Base-by-base conservation (phyloP, 2,797 vertebrate species). In the Halcyon badia region DNA sequence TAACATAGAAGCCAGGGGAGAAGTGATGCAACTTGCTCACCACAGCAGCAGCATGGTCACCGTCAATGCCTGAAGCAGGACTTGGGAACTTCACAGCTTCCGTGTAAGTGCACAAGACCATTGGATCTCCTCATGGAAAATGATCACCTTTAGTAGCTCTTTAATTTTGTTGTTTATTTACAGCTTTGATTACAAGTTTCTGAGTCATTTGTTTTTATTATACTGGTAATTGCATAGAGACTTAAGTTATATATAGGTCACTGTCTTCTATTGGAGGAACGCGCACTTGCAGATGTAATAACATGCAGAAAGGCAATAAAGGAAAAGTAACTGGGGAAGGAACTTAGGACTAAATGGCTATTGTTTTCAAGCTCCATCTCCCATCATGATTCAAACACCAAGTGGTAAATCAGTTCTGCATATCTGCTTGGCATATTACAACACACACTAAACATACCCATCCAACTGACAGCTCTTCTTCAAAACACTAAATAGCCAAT, bases 11-110 rank as follows among this genome's bases (percentile, higher is more conserved):
- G 91, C 65, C 0, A 3, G 37, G 44, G 64, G 49, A 96, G 84
- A 71, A 91, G 61, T 44, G 82, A 85, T 95, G 87, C 69, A 87
- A 92, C 66, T 65, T 6, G 15, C 75, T 91, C 83, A 58, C 44
- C 39, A 19, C 60, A 3, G 1, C 10, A 1, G 70, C 62, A 72
- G 70, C 62, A 72, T n/a, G n/a, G 52, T 14, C 10, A 5, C 51
- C 25, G 3, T 24, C 60, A 22, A 20, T 26, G 68, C 82, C 71
- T 80, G 71, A 57, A 87, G 76, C 76, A 72, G 70, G 20, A 70
- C 48, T 39, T 44, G 24, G 49, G 65, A 92, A 42, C 48, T 35
- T 26, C 0, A 0, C 69, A 75, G 72, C 64, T 91, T 83, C 79
- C 1, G 0, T 1, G 0, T 30, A 39, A 5, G 17, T 52, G 62